Evolutionary conservation across 2,113 vertebrate species (phyloP).

Genomic region (Hipposideros armiger): DNA sequence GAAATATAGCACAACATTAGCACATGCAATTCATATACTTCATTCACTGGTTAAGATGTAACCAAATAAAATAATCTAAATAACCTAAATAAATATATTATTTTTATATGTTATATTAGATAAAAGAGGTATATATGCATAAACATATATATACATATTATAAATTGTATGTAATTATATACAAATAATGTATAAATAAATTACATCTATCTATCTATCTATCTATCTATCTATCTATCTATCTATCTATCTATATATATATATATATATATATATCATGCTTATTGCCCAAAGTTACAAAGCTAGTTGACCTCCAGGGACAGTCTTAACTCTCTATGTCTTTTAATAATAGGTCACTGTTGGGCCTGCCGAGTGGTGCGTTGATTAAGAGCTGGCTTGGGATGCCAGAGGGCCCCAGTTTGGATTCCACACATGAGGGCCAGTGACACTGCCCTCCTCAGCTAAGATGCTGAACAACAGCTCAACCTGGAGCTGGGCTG

Average conservation of each 20-base stretch:
- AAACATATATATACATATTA: neutral
- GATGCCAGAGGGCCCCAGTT: too few species aligned
- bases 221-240: too few species aligned
- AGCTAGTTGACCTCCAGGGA: neutral
- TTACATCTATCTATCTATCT: neutral
- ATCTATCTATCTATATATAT: too few species aligned
- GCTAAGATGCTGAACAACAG: too few species aligned
- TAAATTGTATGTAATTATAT: neutral
- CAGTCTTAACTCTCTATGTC: neutral
- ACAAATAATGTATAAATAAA: too few species aligned
- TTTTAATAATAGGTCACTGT: neutral
- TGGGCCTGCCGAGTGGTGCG: too few species aligned
- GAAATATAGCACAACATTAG: slow-evolving; percentile 63
- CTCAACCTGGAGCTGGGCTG: too few species aligned
- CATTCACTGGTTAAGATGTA: slow-evolving; percentile 57
- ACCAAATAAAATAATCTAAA: slow-evolving; percentile 57
- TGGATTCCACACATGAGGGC: too few species aligned
- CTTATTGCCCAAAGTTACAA: neutral
- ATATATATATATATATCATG: neutral
- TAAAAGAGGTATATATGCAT: neutral
- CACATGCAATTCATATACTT: slow-evolving; percentile 66
- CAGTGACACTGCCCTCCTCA: too few species aligned
- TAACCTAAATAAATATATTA: slow-evolving; percentile 20
- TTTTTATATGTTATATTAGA: neutral
- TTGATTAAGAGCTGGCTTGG: too few species aligned